Evolutionary conservation across 1,140 invertebrate species (phyloP).

Genomic region (Hycleus cichorii): DNA sequence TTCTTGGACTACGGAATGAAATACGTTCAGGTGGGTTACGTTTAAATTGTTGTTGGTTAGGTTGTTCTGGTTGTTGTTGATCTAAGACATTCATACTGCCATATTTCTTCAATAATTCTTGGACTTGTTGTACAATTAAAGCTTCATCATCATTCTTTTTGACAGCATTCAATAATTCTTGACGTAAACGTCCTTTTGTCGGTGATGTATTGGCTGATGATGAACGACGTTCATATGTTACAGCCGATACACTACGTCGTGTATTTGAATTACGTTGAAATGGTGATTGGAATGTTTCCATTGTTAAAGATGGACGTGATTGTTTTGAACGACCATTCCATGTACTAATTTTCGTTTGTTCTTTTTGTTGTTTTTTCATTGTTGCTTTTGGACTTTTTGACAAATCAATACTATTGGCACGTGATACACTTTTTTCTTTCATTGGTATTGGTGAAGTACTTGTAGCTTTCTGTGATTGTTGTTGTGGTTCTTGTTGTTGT

Average conservation of each 20-base stretch:
- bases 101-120: conserved; percentile 61
- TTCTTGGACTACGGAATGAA: conserved; percentile 45
- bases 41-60: conserved; percentile 5
- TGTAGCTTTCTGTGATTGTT: conserved; percentile 32
- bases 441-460: no score
- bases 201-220: conserved; percentile 54
- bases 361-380: conserved; percentile 38
- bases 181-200: conserved; percentile 58
- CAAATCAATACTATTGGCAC: conserved; percentile 31
- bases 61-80: conserved; percentile 35
- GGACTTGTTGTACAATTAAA: conserved; percentile 60
- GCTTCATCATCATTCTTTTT: conserved; percentile 61
- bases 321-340: conserved; percentile 57
- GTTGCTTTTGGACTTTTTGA: conserved; percentile 30
- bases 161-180: conserved; percentile 62
- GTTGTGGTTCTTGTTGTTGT: conserved; percentile 12
- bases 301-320: conserved; percentile 52
- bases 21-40: conserved; percentile 36
- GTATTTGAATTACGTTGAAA: conserved; percentile 56
- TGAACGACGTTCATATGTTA: conserved; percentile 48
- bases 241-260: conserved; percentile 53
- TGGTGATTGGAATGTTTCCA: conserved; percentile 59
- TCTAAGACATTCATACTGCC: conserved; percentile 48
- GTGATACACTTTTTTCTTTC: conserved; percentile 28
- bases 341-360: conserved; percentile 44